Base-by-base conservation (phyloP, 2,113 vertebrate species). In the Irena cyanogastra region DNA sequence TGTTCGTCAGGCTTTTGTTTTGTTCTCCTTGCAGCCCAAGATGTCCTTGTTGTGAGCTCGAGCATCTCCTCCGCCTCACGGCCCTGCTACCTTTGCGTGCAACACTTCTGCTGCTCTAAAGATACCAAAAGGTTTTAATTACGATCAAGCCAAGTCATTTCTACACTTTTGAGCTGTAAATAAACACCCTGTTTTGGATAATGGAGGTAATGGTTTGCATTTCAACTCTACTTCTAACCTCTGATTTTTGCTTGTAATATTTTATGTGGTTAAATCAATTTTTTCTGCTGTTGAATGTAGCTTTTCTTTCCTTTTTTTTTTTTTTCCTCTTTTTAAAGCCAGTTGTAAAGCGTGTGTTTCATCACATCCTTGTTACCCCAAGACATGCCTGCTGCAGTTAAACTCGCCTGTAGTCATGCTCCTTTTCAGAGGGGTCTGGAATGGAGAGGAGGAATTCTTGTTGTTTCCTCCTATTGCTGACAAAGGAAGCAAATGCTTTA, bases 51-150 rank as follows among this genome's bases (percentile, higher is more conserved):
- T 94, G 64, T 78, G n/a, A 86, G 83, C 53, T 2, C 0, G 9
- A 75, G 85, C 90, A 39, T 77, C 70, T 91, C 26, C 77, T 92
- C 60, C 0, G 9, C 90, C 64, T 94, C 87, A 37, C 0, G 4
- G 89, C 77, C 83, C 78, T 41, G 71, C 84, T 90, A 97, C 96
- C 94, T 97, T 95, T 16, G 90, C 49, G 0, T 44, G 61, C 72
- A 70, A 80, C 61, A 7, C 61, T 95, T 96, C 96, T 96, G 94
- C 31, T 94, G 95, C 95, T 96, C 94, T 97, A 97, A 95, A 97
- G 97, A 96, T 96, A 97, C 94, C 92, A 93, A 96, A 95, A 93
- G 96, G 95, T 94, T 97, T 96, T 97, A 97, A 97, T 97, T 95
- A 87, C 12, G 0, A 97, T 93, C 66, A 95, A 97, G 83, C 81